Evolutionary conservation across 2,888 invertebrate species (phyloP).

Genomic region (Diplazon laetatorius): DNA sequence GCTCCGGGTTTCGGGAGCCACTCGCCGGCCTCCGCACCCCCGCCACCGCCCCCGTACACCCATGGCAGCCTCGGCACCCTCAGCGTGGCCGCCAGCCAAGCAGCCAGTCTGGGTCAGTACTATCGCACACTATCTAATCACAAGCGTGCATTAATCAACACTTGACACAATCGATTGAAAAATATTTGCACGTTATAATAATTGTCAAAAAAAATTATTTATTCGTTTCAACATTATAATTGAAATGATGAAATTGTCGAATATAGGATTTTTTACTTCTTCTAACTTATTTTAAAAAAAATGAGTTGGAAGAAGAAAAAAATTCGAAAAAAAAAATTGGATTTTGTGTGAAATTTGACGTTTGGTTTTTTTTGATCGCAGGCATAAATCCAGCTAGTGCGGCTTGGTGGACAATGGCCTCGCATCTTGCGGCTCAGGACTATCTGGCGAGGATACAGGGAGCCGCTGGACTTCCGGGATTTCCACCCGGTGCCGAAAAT

Average conservation of each 20-base stretch:
- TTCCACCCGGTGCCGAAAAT: constrained; percentile 85
- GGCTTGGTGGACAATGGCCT: constrained; percentile 96
- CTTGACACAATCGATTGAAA: too few relatives aligned
- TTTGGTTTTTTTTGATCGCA: too few relatives aligned
- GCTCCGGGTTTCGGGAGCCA: constrained; percentile 79
- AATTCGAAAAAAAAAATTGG: background rate
- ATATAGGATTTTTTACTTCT: too few relatives aligned
- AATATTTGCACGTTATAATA: too few relatives aligned
- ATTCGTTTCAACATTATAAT: too few relatives aligned
- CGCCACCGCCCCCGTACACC: constrained; percentile 79
- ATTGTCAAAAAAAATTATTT: too few relatives aligned
- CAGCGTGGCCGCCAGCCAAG: constrained; percentile 93
- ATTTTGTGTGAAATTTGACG: background rate
- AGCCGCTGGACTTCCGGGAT: constrained; percentile 89
- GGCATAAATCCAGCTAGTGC: constrained; percentile 85
- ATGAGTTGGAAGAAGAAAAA: too few relatives aligned
- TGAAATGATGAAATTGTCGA: too few relatives aligned
- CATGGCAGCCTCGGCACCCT: constrained; percentile 85
- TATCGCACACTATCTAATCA: constrained; percentile 17
- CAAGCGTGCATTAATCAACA: too few relatives aligned
- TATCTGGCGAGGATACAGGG: constrained; percentile 91
- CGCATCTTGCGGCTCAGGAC: constrained; percentile 94
- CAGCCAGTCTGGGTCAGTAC: constrained; percentile 89
- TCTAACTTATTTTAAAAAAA: too few relatives aligned
- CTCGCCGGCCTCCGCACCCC: constrained; percentile 78